Evolutionary conservation across 2,797 vertebrate species (phyloP), one percentile per base, ranked within the genome.

Genomic region (Protonibea diacanthus): DNA sequence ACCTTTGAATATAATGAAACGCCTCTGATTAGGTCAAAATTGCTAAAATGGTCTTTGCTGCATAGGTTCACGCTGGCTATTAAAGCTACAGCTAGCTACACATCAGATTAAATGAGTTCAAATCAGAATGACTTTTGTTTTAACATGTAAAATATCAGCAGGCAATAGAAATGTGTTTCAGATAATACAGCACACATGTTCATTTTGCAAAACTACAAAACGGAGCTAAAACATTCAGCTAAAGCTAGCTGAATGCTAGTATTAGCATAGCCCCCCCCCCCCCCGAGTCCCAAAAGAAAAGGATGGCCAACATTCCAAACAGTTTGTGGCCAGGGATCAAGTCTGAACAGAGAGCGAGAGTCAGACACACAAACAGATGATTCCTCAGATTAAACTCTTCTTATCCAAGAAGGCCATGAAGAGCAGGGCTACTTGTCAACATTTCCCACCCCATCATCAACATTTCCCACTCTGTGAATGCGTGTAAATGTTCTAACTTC

Each of bases 321-420:
- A 58, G 56, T 73, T 55, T 66, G 38, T 87, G 80, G 79, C 63
- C 15, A 58, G 45, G 3, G 49, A 74, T 68, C 66, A 57, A 80
- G 59, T 76, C 47, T 61, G 38, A 73, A 61, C 72, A 75, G 40
- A 76, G 51, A 76, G 74, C 55, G 59, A 29, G 60, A 73, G 52
- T 49, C 60, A 12, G 27, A 85, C 51, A 76, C 48, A 76, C 42
- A 64, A 73, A 71, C 74, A 76, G 21, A 64, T 14, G 33, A 63
- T 44, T 74, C 47, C 61, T n/a, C 10, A 10, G 51, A 72, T 67
- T 45, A 55, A 81, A 72, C 42, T 10, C 13, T 57, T 21, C 42
- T 47, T 15, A 59, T 70, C 63, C 21, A 60, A 38, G 27, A 64
- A 27, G 44, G 15, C 44, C 33, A 42, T 21, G 18, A 20, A 66